Base-by-base conservation (phyloP, 1,140 invertebrate genomes). In the Ostrea edulis region DNA sequence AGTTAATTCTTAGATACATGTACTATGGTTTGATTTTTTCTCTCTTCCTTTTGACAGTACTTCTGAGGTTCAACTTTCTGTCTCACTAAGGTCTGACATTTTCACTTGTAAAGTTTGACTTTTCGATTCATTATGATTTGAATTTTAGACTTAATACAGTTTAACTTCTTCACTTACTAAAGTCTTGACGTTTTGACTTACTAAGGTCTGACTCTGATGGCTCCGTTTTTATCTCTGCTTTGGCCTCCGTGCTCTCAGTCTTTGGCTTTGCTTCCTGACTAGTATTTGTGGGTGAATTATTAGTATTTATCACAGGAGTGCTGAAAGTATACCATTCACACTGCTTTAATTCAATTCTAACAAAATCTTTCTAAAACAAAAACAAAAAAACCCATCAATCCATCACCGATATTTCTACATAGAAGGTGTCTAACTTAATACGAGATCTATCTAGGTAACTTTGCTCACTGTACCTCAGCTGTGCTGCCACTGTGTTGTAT, bases 401-500 rank as follows among this genome's bases (percentile, higher is more conserved):
- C 54, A 55, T 55, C 11, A 12, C 0, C 2, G 17, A 17, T 2
- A 55, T 11, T 11, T 55, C 54, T 55, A 55, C 17, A 55, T 55
- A 55, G 17, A 55, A 55, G 17, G 54, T 17, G 8, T 55, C 54
- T 55, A 1, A 3, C 0, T 55, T 55, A 55, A 55, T 55, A 55
- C 2, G 17, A 55, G 8, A 55, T 44, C 35, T 44, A 55, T 12
- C 9, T 11, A 55, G 54, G 8, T 0, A 12, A 8, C 54, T 55
- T 8, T 1, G 2, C 54, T 55, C 54, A 5, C 22, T 77, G 44
- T 89, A 94, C 94, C 93, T 91, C 55, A 91, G 87, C 53, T 90
- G 89, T 86, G 92, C 82, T 62, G 93, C 92, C 29, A 95, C 93
- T 83, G 96, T 95, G 84, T 96, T 97, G 95, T 98, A 98, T 94